These are phyloP conservation scores for Linnaemya tessellans DNA, from an alignment of 2,888 invertebrate species.

Conservation along the genomic window DNA sequence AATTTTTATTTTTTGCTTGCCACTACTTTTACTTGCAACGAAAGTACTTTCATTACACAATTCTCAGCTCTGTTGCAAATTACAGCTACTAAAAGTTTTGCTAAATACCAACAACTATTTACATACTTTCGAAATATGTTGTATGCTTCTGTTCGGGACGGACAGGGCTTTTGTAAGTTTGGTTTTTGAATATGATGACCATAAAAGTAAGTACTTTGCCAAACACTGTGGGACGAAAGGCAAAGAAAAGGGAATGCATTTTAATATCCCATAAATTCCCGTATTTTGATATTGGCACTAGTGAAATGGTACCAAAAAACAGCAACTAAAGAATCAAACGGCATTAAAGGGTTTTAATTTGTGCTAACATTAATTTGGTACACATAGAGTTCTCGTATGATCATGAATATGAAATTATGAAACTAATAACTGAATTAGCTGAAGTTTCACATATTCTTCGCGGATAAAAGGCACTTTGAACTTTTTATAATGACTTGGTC, in stretches of 20 bases:
- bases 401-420: too few species aligned
- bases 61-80: constrained; percentile 32
- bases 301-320: too few species aligned
- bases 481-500: too few species aligned
- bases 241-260: not conserved
- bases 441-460: too few species aligned
- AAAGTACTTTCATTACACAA: constrained; percentile 39
- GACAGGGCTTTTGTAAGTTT: constrained; percentile 44
- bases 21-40: constrained; percentile 41
- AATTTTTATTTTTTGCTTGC: not conserved
- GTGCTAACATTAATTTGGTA: too few species aligned
- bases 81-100: constrained; percentile 47
- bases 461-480: too few species aligned
- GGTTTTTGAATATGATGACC: constrained; percentile 46
- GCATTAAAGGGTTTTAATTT: too few species aligned
- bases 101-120: constrained; percentile 50
- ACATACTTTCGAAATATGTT: constrained; percentile 50
- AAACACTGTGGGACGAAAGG: constrained; percentile 41
- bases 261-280: too few species aligned
- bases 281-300: too few species aligned
- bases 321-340: too few species aligned
- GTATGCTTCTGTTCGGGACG: constrained; percentile 9
- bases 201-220: constrained; percentile 25
- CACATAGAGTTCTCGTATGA: too few species aligned
- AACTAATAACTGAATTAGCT: too few species aligned